A percentile compares a stretch with the other conserved stretches of the same genome.
Conservation (phyloP, 2,888 invertebrate species). For the Drosophila koepferae region DNA sequence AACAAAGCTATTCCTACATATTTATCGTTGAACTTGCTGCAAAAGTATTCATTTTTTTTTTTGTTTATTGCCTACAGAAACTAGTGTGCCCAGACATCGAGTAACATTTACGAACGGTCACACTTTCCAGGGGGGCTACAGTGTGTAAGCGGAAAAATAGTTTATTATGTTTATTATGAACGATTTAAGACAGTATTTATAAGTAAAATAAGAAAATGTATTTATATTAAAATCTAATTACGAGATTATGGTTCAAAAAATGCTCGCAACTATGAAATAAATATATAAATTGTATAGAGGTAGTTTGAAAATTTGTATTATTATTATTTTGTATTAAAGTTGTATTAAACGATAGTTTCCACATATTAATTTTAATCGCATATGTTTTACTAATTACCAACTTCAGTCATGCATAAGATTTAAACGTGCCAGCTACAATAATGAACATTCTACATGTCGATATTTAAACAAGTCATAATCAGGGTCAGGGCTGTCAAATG, state of each 20-base stretch:
- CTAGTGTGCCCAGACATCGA: constrained; percentile 34
- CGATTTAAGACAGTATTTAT: neutral
- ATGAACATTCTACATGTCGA: constrained; percentile 2
- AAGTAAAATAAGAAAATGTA: neutral
- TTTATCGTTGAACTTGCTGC: constrained; percentile 39
- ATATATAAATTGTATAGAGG: neutral
- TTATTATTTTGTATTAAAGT: neutral
- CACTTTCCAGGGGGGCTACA: constrained; percentile 42
- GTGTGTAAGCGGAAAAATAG: too few relatives aligned
- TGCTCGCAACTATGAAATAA: neutral
- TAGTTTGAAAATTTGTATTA: neutral
- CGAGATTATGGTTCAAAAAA: neutral
- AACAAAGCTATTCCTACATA: constrained; percentile 39
- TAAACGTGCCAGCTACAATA: neutral
- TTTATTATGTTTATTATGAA: neutral
- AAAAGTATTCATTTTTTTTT: constrained; percentile 41
- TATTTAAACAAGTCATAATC: constrained; percentile 12
- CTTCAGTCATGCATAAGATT: constrained; percentile 3
- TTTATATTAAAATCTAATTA: neutral
- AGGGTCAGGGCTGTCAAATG: constrained; percentile 26
- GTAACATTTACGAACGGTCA: constrained; percentile 5
- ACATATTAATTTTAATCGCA: neutral
- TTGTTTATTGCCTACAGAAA: constrained; percentile 64
- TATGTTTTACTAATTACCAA: constrained; percentile 3
- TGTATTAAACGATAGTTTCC: neutral